Base-by-base conservation (phyloP, 2,888 invertebrate species). In the Conops quadrifasciatus region DNA sequence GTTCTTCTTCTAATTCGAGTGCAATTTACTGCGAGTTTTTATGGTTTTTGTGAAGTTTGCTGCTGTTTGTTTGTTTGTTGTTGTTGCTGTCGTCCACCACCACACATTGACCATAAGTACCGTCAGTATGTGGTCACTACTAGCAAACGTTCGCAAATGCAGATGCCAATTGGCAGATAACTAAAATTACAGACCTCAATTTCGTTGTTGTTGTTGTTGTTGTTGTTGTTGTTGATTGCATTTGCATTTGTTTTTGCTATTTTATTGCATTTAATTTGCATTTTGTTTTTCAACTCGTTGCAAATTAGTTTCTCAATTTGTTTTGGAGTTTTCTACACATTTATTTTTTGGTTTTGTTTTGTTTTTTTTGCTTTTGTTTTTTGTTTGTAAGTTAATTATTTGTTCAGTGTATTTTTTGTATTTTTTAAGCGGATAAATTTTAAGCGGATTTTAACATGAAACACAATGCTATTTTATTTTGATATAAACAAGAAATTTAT, bases 151-250 rank as follows among this genome's bases (percentile, higher is more conserved):
- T 21, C 53, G 11, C 53, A 21, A 58, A 9, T 30, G 47, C 28
- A 45, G 62, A 68, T 68, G 30, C 16, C 62, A 62, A 68, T 21
- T 51, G 51, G 16, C 62, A 51, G 68, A 68, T 68, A 68, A 24
- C 24, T 49, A 11, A 62, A 68, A 68, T 62, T 68, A 51, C 62
- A 60, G 30, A 51, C 62, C 62, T 21, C 62, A 49, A 62, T 62
- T 68, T 36, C 60, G 62, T 68, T 58, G 51, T 62, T 30, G 47
- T 68, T 49, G 13, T 15, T 60, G 30, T 43, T 56, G 19, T 58
- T 58, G 11, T 19, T 43, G 16, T 67, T 36, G 36, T 16, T 26
- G n/a, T 53, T 21, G 53, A 21, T 53, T 19, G 21, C 47, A 26
- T 56, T 56, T 56, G 16, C n/a, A 21, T 13, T 1, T 43, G 47